Evolutionary conservation across 1,140 invertebrate genomes (phyloP).

Genomic region (Nixonia krombeini): DNA sequence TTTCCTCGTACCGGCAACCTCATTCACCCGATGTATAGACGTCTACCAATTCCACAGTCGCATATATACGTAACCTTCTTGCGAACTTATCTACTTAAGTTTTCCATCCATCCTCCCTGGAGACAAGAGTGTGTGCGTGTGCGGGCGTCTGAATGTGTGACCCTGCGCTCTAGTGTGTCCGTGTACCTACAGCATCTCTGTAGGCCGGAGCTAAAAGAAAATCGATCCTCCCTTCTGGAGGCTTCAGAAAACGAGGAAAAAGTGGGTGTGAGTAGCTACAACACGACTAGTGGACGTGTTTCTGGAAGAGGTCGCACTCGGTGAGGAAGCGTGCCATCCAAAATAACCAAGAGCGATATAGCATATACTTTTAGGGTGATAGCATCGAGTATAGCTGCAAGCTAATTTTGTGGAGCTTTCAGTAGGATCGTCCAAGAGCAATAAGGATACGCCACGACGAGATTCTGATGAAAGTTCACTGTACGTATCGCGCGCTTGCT

Average conservation of each 20-base stretch:
- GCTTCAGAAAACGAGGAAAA: constrained; percentile 10
- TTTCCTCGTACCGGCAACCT: constrained; percentile 24
- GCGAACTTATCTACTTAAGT: constrained; percentile 38
- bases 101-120: constrained; percentile 21
- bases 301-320: constrained; percentile 7
- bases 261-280: constrained; percentile 25
- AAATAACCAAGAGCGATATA: constrained; percentile 12
- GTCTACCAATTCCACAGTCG: constrained; percentile 19
- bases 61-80: constrained; percentile 21
- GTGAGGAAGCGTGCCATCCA: constrained; percentile 16
- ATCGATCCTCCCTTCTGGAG: constrained; percentile 20
- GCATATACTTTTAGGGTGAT: constrained; percentile 14
- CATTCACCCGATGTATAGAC: constrained; percentile 21
- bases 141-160: constrained; percentile 7
- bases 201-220: constrained; percentile 38
- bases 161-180: too few relatives aligned
- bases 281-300: constrained; percentile 12
- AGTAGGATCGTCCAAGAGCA: constrained; percentile 8
- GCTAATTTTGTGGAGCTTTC: constrained; percentile 22
- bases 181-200: constrained; percentile 11
- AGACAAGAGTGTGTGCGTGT: constrained; percentile 11
- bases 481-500: too few relatives aligned
- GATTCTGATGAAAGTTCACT: constrained; percentile 16
- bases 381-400: constrained; percentile 7
- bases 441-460: constrained; percentile 3